Evolutionary conservation across 2,113 vertebrate species (phyloP), one percentile per base, ranked within the genome.

Genomic region (Xenopus laevis): DNA sequence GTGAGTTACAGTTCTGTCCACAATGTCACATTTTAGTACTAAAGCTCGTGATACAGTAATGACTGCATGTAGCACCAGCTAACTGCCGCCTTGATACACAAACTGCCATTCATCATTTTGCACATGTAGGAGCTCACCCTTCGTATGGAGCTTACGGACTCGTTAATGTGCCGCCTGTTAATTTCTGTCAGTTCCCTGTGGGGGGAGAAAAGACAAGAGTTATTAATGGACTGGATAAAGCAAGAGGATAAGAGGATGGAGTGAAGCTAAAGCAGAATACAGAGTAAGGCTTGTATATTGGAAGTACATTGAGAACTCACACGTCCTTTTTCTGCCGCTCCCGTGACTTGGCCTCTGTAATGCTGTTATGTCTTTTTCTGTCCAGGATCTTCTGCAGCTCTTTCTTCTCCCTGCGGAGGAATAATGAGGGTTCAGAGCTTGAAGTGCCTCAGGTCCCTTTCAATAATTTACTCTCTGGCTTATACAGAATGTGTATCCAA

Each of bases 341-440:
- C 0, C 84, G 87, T 0, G 65, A 89, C 81, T 91, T 95, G 73
- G 91, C 93, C 78, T 96, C 94, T 0, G 80, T 87, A 82, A 96
- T 95, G 77, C 92, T 96, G 80, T 94, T 93, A 61, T 90, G 89
- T 65, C 95, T 87, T 47, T 94, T 96, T 74, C 91, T 88, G 81
- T 96, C 93, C 83, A 94, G 77, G 46, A 94, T 93, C 84, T 91
- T 95, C 85, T 95, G 92, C 4, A 96, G 86, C 33, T 95, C 95
- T 64, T 94, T 95, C 87, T 94, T 96, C 85, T 96, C 94, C 80
- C 94, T 96, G 74, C 16, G 50, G 13, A 15, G 40, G 53, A 10
- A 68, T n/a, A 50, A 10, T 15, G 4, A 50, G 47, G 47, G 11
- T 13, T 50, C 12, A 16, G 15, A 50, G 5, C 15, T 12, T 50